Percentiles rank a stretch among this genome's conserved stretches.
Evolutionary conservation across 1,140 invertebrate species (phyloP).

Genomic region (Bilobella aurantiaca): DNA sequence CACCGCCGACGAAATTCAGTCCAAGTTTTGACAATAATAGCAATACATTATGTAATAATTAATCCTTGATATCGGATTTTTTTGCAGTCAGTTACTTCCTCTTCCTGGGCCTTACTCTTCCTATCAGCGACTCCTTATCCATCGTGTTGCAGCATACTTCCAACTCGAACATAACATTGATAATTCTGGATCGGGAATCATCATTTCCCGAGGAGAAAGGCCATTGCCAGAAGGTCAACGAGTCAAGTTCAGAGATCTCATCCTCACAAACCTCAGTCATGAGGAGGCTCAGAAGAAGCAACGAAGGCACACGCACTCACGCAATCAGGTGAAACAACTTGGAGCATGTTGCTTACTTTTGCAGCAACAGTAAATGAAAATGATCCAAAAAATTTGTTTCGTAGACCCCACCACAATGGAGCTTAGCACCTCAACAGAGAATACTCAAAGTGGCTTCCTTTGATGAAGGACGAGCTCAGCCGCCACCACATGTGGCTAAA

Average conservation of each 20-base stretch:
- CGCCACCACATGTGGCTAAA: neutral
- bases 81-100: neutral
- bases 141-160: neutral
- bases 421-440: neutral
- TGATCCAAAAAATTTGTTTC: neutral
- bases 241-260: conserved; percentile 3
- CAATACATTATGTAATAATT: too few relatives aligned
- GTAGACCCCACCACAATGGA: neutral
- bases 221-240: neutral
- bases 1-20: too few relatives aligned
- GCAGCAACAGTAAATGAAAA: too few relatives aligned
- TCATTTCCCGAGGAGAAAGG: neutral
- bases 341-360: neutral
- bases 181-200: neutral
- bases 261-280: neutral
- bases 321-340: neutral
- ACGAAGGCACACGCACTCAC: neutral
- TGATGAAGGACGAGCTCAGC: neutral
- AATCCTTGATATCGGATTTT: too few relatives aligned
- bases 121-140: neutral
- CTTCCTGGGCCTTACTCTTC: neutral
- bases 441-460: conserved; percentile 5
- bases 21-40: too few relatives aligned
- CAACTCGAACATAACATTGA: neutral
- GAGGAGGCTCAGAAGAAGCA: conserved; percentile 1